A percentile compares a stretch with the other conserved stretches of the same genome.
Evolutionary conservation across 2,888 invertebrate genomes (phyloP).

Genomic region (Tiliacea citrago): DNA sequence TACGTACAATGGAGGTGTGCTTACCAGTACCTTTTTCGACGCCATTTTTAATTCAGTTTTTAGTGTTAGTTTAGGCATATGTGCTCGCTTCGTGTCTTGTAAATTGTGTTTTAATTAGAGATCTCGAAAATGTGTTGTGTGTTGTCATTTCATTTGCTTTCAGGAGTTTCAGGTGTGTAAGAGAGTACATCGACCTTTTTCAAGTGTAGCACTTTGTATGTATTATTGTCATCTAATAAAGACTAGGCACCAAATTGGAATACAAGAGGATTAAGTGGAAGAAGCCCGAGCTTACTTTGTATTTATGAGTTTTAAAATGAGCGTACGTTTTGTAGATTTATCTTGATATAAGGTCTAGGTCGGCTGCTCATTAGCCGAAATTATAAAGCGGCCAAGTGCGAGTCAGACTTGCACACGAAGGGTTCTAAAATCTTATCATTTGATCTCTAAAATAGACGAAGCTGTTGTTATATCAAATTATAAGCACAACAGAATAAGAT

Average conservation of each 20-base stretch:
- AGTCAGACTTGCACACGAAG: too few species aligned
- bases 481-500: conserved; percentile 28
- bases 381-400: not conserved
- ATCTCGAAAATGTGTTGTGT: not conserved
- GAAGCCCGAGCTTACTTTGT: conserved; percentile 34
- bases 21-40: conserved; percentile 23
- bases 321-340: conserved; percentile 26
- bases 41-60: conserved; percentile 44
- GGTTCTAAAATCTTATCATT: too few species aligned
- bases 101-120: conserved; percentile 35
- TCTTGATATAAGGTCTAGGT: not conserved
- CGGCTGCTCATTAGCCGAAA: not conserved
- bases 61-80: conserved; percentile 54
- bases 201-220: conserved; percentile 2
- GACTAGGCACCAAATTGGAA: not conserved
- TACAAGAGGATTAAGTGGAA: conserved; percentile 34
- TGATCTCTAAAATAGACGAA: conserved; percentile 6
- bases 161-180: not conserved
- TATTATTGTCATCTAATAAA: conserved; percentile 25
- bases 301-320: conserved; percentile 48
- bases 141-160: conserved; percentile 23
- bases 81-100: not conserved
- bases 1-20: conserved; percentile 20
- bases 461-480: conserved; percentile 19
- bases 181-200: conserved; percentile 10